Evolutionary conservation across 2,888 invertebrate genomes (phyloP), one percentile per base, ranked within the genome.

Genomic region (Chrysolina oricalcia): DNA sequence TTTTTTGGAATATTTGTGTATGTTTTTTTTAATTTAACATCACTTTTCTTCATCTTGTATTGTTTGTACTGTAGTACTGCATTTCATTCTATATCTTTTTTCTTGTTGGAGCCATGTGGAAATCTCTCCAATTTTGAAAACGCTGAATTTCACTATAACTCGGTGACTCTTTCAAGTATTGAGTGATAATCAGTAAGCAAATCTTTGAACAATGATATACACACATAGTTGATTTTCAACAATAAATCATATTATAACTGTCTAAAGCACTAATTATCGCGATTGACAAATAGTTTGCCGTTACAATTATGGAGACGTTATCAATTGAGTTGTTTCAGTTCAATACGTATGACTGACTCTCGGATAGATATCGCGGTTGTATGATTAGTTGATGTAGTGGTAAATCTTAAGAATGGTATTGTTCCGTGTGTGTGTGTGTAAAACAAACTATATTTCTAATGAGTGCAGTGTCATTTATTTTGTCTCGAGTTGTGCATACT

Each of bases 241-340:
- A 53, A 53, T 53, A 21, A 53, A 53, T 53, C 21, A 53, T 53
- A 53, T 53, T 21, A 53, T 53, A 53, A 53, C 53, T 53, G 53
- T 53, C 53, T 21, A 48, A 53, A 21, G 53, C 23, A 53, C 53
- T 53, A 53, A 53, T 53, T 19, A 53, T 19, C 19, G 13, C 10
- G 53, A 53, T 53, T 23, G 53, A 53, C 53, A 13, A 53, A 21
- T 21, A 21, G 21, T 53, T 53, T 53, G 53, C 53, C 19, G 9
- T 53, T 23, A 53, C 53, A 21, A 53, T 53, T 53, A 53, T 53
- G 11, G 21, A 21, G 53, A 21, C 15, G 21, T 53, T 53, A 53
- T 21, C 53, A 53, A 53, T 53, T 19, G 21, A 21, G 19, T 21
- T 53, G 2, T 19, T 21, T 21, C 15, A 43, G 21, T 19, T 5